Evolutionary conservation across 2,888 invertebrate genomes (phyloP), one percentile per base, ranked within the genome.

Genomic region (Scaptodrosophila latifasciaeformis): DNA sequence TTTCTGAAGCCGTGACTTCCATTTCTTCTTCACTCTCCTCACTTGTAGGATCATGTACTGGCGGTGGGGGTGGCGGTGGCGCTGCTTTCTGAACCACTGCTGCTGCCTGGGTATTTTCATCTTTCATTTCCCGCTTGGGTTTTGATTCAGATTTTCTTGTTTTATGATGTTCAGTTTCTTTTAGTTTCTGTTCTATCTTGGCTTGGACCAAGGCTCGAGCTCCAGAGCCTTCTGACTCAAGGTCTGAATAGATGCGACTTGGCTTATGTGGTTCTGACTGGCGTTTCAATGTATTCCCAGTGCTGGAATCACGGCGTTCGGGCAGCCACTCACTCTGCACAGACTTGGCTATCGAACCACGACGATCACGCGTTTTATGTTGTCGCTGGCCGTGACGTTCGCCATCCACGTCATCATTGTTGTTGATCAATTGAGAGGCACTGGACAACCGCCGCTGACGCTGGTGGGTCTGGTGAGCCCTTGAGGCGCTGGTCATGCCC

Each of bases 131-230:
- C 4, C 63, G 63, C 43, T 54, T 70, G 19, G 47, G 52, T 44
- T 60, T 60, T 13, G 54, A 19, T 15, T 61, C 66, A 0, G 49
- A 15, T 15, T 44, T 62, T 44, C 55, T 56, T 49, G 51, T 49
- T 49, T 62, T 57, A 24, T 71, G 57, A 13, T 78, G 58, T 17
- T 81, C 65, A 3, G 70, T 65, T 51, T 82, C 74, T 34, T 79
- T 75, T 1, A 86, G 60, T 58, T 87, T 86, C 61, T 87, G 86
- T 52, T 85, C 84, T 29, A 86, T 87, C 58, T 86, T 86, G 0
- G 86, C 86, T 52, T 86, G 87, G 0, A 86, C 86, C n/a, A 86
- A 50, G 0, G 85, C 86, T 31, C 81, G 76, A 3, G 86, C 82
- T 3, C 81, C 86, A 0, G 86, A 85, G 0, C 84, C 82, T 45